These are phyloP conservation scores for Salvelinus sp. DNA, from an alignment of 2,113 vertebrate genomes.

Conservation along the genomic window DNA sequence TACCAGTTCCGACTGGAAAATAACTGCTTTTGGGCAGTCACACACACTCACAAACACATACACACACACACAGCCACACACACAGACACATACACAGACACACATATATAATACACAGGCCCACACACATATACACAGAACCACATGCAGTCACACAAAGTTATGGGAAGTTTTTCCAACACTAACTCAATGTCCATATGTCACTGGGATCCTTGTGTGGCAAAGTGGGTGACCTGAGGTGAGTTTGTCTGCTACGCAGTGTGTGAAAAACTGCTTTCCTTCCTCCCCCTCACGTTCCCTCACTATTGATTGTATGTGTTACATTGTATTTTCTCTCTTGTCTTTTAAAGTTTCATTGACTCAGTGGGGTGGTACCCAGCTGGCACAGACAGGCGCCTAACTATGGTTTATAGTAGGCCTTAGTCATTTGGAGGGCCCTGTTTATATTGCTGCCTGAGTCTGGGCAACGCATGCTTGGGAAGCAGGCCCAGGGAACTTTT, in stretches of 20 bases:
- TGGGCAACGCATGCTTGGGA: slow-evolving; percentile 48
- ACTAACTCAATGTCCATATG: slow-evolving; percentile 47
- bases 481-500: slow-evolving; percentile 59
- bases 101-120: too few species aligned
- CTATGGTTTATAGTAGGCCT: slow-evolving; percentile 82
- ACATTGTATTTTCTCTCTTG: slow-evolving; percentile 34
- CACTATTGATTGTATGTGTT: slow-evolving; percentile 60
- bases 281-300: slow-evolving; percentile 40
- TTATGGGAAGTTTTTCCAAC: slow-evolving; percentile 9
- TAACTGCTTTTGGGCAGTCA: too few species aligned
- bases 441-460: slow-evolving; percentile 63
- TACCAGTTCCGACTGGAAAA: too few species aligned
- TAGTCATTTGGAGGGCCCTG: slow-evolving; percentile 77
- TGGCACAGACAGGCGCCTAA: slow-evolving; percentile 63
- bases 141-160: slow-evolving; percentile 6
- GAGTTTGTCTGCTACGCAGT: slow-evolving; percentile 52
- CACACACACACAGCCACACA: too few species aligned
- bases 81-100: too few species aligned
- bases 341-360: slow-evolving; percentile 68
- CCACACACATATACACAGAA: background rate
- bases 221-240: slow-evolving; percentile 54
- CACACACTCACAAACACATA: too few species aligned
- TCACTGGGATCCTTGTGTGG: slow-evolving; percentile 55
- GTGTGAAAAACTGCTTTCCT: slow-evolving; percentile 48
- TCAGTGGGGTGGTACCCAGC: slow-evolving; percentile 69